phyloP scores from a whole-genome alignment of 2,888 invertebrate species.

The Mallateleia sp. region DNA sequence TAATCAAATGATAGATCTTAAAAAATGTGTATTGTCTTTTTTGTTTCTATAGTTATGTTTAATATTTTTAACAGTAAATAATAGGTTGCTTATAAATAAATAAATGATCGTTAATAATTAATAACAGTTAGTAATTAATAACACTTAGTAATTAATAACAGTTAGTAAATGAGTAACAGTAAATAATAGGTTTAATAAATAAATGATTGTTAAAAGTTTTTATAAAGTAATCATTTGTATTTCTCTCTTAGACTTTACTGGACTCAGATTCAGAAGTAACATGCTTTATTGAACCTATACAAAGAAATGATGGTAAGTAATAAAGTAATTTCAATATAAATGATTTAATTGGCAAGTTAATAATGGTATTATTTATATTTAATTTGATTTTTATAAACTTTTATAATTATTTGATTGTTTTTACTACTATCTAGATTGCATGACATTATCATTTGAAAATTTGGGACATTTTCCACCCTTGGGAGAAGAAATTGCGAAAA shows the following conservation, averaged over 20 bases:
- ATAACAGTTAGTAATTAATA: too few species aligned
- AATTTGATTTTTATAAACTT: constrained; percentile 1
- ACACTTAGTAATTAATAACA: too few species aligned
- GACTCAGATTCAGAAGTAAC: constrained; percentile 62
- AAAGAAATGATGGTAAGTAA: constrained; percentile 83
- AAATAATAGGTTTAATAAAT: too few species aligned
- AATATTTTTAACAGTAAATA: too few species aligned
- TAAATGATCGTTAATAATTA: too few species aligned
- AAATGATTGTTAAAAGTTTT: neutral
- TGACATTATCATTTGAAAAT: constrained; percentile 82
- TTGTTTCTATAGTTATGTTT: too few species aligned
- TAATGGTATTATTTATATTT: neutral
- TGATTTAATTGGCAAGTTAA: neutral
- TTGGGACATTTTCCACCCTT: constrained; percentile 74
- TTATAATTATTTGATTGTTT: constrained; percentile 7
- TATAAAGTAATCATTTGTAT: constrained; percentile 1
- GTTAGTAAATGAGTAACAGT: too few species aligned
- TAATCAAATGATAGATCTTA: too few species aligned
- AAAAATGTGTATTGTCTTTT: too few species aligned
- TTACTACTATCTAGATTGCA: constrained; percentile 81
- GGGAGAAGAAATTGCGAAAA: constrained; percentile 79
- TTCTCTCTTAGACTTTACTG: constrained; percentile 69
- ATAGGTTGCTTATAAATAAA: too few species aligned
- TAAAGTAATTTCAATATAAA: constrained; percentile 5
- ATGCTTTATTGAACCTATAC: constrained; percentile 82